Percentiles rank a stretch among this genome's conserved stretches.
Evolutionary conservation across 2,888 invertebrate genomes (phyloP).

Genomic region (Torymus tubicola): DNA sequence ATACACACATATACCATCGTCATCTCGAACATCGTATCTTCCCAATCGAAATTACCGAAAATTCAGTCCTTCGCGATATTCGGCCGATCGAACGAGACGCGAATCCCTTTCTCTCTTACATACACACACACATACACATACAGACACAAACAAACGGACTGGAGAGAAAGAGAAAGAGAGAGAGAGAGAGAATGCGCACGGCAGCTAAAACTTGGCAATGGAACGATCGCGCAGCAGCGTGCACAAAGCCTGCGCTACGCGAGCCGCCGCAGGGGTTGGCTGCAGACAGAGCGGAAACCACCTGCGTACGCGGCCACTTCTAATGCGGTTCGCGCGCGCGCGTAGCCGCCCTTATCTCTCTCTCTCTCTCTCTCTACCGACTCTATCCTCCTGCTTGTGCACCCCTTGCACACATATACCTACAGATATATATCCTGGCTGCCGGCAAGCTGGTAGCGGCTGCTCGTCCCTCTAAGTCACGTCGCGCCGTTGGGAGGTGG

Average conservation of each 20-base stretch:
- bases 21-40: background rate
- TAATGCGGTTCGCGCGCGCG: conserved; percentile 25
- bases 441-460: too few species aligned
- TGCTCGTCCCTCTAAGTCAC: conserved; percentile 22
- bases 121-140: too few species aligned
- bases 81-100: conserved; percentile 15
- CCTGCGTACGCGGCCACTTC: conserved; percentile 27
- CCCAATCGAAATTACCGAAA: conserved; percentile 21
- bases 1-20: background rate
- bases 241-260: too few species aligned
- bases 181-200: background rate
- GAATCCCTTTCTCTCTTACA: background rate
- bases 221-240: background rate
- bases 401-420: too few species aligned
- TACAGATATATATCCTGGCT: too few species aligned
- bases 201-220: conserved; percentile 20
- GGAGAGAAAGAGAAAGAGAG: background rate
- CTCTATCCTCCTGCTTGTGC: background rate
- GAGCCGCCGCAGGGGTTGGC: background rate
- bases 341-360: conserved; percentile 14
- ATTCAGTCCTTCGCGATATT: background rate
- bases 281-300: background rate
- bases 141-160: too few species aligned
- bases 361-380: conserved; percentile 1
- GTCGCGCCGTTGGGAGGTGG: background rate